Conservation (phyloP, 2,888 invertebrate genomes). For the Morpho deidamia region DNA sequence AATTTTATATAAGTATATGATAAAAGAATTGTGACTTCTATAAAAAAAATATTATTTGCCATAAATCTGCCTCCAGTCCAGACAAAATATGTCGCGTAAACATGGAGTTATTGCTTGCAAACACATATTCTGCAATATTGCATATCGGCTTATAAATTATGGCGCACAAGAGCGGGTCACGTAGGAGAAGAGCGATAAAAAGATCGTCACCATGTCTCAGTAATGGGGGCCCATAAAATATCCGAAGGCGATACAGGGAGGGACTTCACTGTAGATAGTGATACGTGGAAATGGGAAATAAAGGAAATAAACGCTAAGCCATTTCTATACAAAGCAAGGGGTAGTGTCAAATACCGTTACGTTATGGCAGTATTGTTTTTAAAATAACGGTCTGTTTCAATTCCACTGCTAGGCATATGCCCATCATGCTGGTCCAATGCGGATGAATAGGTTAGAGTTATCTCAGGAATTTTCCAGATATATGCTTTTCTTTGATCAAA, state of each 20-base stretch:
- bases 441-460: too few species aligned
- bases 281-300: conserved; percentile 7
- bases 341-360: background rate
- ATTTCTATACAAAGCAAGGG: background rate
- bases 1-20: too few species aligned
- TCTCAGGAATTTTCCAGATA: too few species aligned
- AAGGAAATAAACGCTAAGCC: conserved; percentile 6
- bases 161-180: conserved; percentile 7
- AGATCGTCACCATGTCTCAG: conserved; percentile 15
- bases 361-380: too few species aligned
- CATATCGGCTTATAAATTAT: conserved; percentile 5
- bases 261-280: conserved; percentile 5
- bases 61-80: too few species aligned
- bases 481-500: too few species aligned
- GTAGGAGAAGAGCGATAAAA: conserved; percentile 14
- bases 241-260: conserved; percentile 16
- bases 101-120: background rate
- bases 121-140: conserved; percentile 5
- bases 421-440: too few species aligned
- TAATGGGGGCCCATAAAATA: conserved; percentile 22
- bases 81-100: background rate
- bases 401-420: too few species aligned
- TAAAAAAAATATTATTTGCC: too few species aligned
- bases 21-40: too few species aligned
- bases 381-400: too few species aligned